A percentile compares a stretch with the other conserved stretches of the same genome.
These are phyloP conservation scores for Brachymystax lenok DNA, from an alignment of 2,797 vertebrate species.

Conservation along the genomic window DNA sequence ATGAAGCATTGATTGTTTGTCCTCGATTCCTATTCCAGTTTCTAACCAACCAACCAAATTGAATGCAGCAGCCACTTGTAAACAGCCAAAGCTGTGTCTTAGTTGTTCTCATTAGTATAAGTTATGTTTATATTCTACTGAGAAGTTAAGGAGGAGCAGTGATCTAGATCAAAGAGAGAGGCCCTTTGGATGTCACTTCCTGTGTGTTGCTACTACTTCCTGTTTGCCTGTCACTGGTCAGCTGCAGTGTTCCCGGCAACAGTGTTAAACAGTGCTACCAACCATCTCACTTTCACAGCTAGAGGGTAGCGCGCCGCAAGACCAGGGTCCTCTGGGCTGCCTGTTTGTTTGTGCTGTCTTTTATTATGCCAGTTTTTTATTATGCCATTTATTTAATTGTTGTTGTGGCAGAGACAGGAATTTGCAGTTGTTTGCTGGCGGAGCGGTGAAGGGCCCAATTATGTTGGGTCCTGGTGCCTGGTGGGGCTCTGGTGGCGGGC, in stretches of 20 bases:
- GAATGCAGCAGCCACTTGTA: slow-evolving; percentile 75
- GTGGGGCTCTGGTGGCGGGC: slow-evolving; percentile 33
- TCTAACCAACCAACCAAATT: slow-evolving; percentile 65
- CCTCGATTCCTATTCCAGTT: slow-evolving; percentile 75
- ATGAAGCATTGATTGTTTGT: slow-evolving; percentile 78
- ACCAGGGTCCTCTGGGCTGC: slow-evolving; percentile 61
- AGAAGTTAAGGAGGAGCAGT: slow-evolving; percentile 40
- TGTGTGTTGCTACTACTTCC: slow-evolving; percentile 67
- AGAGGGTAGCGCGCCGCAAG: background rate
- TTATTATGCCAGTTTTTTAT: slow-evolving; percentile 63
- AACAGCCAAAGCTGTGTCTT: slow-evolving; percentile 74
- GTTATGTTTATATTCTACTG: slow-evolving; percentile 45
- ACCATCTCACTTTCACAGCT: slow-evolving; percentile 53
- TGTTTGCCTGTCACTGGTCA: slow-evolving; percentile 64
- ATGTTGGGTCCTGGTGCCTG: slow-evolving; percentile 59
- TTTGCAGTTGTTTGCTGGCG: slow-evolving; percentile 71
- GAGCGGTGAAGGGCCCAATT: slow-evolving; percentile 75
- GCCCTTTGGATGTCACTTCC: slow-evolving; percentile 57
- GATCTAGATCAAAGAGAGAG: slow-evolving; percentile 31
- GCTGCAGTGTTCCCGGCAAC: slow-evolving; percentile 46
- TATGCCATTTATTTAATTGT: slow-evolving; percentile 53
- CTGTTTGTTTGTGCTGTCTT: slow-evolving; percentile 76
- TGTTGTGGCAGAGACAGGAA: slow-evolving; percentile 75
- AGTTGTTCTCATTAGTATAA: slow-evolving; percentile 71
- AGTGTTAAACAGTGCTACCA: slow-evolving; percentile 62